Evolutionary conservation across 2,888 invertebrate species (phyloP).

Genomic region (Ochropacha duplaris): DNA sequence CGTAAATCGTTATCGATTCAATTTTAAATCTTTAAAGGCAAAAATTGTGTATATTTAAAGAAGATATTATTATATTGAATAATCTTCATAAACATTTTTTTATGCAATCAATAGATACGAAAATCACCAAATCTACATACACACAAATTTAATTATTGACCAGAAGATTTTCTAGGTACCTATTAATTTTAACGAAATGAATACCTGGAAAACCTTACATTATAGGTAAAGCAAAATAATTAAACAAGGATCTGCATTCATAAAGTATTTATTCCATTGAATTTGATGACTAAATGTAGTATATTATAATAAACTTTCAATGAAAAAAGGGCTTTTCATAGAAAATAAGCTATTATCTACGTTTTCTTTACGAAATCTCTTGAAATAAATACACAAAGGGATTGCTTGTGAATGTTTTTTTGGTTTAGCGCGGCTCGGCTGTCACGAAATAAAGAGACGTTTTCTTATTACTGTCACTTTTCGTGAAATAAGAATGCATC

Average conservation of each 20-base stretch:
- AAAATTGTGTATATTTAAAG: no score
- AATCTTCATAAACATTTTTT: no score
- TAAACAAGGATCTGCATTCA: neutral
- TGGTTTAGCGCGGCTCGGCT: neutral
- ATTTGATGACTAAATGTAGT: neutral
- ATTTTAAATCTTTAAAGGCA: no score
- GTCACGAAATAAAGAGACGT: constrained; percentile 8
- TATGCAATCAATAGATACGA: no score
- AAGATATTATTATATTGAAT: no score
- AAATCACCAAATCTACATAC: no score
- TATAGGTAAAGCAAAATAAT: no score
- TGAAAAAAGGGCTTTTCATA: neutral
- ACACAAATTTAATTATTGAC: no score
- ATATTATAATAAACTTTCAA: neutral
- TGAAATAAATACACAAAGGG: neutral
- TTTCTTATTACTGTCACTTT: constrained; percentile 18
- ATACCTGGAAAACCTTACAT: no score
- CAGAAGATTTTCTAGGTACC: no score
- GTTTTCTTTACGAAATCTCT: neutral
- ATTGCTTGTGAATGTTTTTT: neutral
- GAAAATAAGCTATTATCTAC: neutral
- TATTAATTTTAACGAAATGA: no score
- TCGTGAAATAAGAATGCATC: constrained; percentile 15
- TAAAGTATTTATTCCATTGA: neutral
- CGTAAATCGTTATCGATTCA: no score